Base-by-base conservation (phyloP, 1,140 invertebrate species). In the Wasmannia auropunctata region DNA sequence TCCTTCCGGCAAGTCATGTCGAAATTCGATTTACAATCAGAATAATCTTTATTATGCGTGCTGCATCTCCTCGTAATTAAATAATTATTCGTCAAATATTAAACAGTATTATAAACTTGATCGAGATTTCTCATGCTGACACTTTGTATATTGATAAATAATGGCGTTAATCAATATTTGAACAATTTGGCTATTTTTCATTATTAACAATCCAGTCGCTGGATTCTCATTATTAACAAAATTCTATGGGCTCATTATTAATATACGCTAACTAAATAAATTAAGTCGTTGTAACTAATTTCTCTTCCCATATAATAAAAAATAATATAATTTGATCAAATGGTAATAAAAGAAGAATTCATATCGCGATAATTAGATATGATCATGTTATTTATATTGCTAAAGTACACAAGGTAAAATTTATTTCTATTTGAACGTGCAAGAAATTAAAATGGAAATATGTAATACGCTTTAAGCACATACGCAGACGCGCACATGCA, bases 351-450 rank as follows among this genome's bases (percentile, higher is more conserved):
- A 49, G 28, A 58, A 8, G 34, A 3, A 63, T 77, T 49, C 19
- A 37, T 34, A 77, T 77, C 16, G 28, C 60, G n/a, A 77, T 77
- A 77, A 77, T 63, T 49, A 80, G 62, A 70, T 80, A 80, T 80
- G 3, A 31, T 70, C 5, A 56, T 56, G 19, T 46, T 69, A 25
- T 81, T 69, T 40, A 54, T 69, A 69, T 25, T 22, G 10, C 34
- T 54, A 28, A 80, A 81, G 43, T 31, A 49, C 34, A 60, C 37
- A 34, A 65, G 4, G 43, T 65, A 25, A 81, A 81, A 77, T 63
- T 63, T 81, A 81, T 81, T 69, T 70, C 25, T 37, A 40, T 70
- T 40, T 56, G 14, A 46, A 63, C 3, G 22, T 80, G 37, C 34
- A 40, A 54, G 34, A 40, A n/a, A 69, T 69, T 49, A 63, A 65